These are phyloP conservation scores for Steinernema feltiae DNA, from an alignment of 1,140 invertebrate species.

Conservation along the genomic window DNA sequence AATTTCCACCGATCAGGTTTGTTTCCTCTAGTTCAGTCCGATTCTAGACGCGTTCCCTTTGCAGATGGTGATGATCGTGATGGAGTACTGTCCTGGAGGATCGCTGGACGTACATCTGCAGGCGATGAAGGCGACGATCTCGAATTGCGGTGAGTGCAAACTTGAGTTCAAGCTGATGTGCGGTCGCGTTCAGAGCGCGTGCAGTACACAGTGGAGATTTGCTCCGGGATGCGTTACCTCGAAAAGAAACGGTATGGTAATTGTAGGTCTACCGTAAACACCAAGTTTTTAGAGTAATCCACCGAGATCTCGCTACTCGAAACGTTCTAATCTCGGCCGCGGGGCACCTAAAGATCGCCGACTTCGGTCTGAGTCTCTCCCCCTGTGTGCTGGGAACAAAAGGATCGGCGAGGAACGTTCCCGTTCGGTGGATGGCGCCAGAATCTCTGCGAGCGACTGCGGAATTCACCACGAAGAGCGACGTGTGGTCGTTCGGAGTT, in stretches of 20 bases:
- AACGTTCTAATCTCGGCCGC: slow-evolving; percentile 70
- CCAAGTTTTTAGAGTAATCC: slow-evolving; percentile 74
- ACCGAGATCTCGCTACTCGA: slow-evolving; percentile 72
- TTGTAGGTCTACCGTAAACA: too few relatives aligned
- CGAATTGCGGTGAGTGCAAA: neutral
- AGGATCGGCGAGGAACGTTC: neutral
- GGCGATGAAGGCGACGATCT: slow-evolving; percentile 21
- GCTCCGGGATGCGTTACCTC: slow-evolving; percentile 35
- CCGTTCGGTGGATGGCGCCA: slow-evolving; percentile 51
- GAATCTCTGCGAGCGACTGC: slow-evolving; percentile 45
- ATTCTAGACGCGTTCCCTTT: neutral
- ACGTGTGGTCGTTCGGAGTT: slow-evolving; percentile 58
- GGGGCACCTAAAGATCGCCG: slow-evolving; percentile 81
- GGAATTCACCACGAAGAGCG: slow-evolving; percentile 44
- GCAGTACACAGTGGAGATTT: slow-evolving; percentile 23
- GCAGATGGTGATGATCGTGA: slow-evolving; percentile 23
- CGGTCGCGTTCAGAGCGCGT: neutral
- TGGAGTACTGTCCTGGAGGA: slow-evolving; percentile 38
- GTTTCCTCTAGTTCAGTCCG: neutral
- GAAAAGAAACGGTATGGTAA: too few relatives aligned
- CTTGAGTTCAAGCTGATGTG: neutral
- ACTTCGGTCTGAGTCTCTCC: slow-evolving; percentile 79
- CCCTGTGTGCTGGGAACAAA: neutral
- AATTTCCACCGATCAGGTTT: neutral
- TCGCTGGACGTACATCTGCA: slow-evolving; percentile 34